Evolutionary conservation across 2,113 vertebrate species (phyloP).

Genomic region (Burhinus bistriatus): DNA sequence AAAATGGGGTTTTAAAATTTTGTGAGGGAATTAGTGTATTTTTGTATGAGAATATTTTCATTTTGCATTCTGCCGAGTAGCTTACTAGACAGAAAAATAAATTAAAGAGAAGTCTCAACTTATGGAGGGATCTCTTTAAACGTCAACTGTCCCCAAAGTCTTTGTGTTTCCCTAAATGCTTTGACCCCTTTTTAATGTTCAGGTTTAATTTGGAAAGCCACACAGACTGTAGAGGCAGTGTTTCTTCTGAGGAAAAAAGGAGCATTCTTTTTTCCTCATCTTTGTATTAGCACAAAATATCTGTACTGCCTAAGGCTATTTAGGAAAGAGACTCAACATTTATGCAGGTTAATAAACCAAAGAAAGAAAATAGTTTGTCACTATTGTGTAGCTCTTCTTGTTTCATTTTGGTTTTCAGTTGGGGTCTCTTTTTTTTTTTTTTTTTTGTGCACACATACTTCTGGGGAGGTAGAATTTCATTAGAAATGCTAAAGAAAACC

Average conservation of each 20-base stretch:
- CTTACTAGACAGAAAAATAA: neutral
- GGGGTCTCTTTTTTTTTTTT: neutral
- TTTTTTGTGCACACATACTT: neutral
- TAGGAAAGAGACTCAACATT: neutral
- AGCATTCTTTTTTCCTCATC: neutral
- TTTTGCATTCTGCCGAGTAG: neutral
- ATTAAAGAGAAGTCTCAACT: neutral
- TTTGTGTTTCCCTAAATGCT: neutral
- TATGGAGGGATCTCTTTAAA: neutral
- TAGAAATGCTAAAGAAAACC: slow-evolving; percentile 64
- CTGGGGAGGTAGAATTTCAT: slow-evolving; percentile 65
- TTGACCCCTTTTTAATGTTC: neutral
- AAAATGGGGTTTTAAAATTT: neutral
- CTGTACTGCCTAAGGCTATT: neutral
- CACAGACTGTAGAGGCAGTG: neutral
- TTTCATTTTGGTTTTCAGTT: slow-evolving; percentile 26
- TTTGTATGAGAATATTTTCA: neutral
- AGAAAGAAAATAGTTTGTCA: slow-evolving; percentile 33
- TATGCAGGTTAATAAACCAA: slow-evolving; percentile 37
- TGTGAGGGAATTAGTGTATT: neutral
- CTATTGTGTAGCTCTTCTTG: neutral
- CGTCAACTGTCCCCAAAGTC: neutral
- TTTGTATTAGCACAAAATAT: neutral
- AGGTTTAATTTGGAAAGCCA: neutral
- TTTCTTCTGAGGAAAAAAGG: neutral